These are phyloP conservation scores for Vespertilio murinus DNA, from an alignment of 2,797 vertebrate species.

Conservation along the genomic window DNA sequence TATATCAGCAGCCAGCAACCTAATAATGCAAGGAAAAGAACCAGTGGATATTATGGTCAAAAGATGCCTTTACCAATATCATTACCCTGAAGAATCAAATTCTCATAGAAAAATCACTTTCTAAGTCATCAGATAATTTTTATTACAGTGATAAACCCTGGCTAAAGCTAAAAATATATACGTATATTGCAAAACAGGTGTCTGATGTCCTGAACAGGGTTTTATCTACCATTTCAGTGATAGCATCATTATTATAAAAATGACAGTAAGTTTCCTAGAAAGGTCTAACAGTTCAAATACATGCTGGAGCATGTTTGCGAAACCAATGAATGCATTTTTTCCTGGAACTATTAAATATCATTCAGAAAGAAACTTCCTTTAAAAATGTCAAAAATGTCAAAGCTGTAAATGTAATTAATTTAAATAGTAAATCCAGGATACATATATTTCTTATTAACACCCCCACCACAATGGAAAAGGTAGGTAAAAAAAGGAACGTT, in stretches of 20 bases:
- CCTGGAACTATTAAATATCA: not conserved
- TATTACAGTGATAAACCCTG: conserved; percentile 31
- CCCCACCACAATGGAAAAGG: not conserved
- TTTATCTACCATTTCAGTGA: conserved; percentile 49
- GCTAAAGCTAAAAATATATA: not conserved
- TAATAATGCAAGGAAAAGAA: conserved; percentile 42
- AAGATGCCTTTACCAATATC: conserved; percentile 20
- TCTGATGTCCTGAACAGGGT: not conserved
- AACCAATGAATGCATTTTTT: not conserved
- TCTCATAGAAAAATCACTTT: conserved; percentile 48
- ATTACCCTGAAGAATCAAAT: conserved; percentile 30
- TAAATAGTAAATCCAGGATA: not conserved
- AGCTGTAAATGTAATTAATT: conserved; percentile 7
- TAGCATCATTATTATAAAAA: not conserved
- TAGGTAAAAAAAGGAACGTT: not conserved
- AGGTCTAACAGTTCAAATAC: not conserved
- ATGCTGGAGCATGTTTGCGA: not conserved
- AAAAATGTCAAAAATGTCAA: not conserved
- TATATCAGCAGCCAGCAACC: conserved; percentile 28
- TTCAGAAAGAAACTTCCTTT: not conserved
- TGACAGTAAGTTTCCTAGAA: conserved; percentile 39
- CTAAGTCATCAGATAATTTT: conserved; percentile 6
- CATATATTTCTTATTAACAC: conserved; percentile 8
- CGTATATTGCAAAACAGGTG: not conserved
- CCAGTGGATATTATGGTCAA: not conserved